phyloP scores from a whole-genome alignment of 2,888 invertebrate genomes.

The Cactoblastis cactorum region DNA sequence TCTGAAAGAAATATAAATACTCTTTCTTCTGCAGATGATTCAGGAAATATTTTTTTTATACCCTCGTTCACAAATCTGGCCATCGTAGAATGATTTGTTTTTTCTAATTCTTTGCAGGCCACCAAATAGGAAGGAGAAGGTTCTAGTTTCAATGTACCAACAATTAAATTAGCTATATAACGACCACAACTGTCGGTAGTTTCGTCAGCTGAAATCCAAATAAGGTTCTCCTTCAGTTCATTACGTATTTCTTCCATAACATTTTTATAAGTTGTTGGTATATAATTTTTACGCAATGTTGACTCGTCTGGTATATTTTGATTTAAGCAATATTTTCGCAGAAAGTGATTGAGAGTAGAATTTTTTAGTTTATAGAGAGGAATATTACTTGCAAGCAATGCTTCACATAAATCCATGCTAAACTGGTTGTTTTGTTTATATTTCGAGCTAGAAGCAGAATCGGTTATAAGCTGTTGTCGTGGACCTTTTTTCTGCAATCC shows the following conservation, averaged over 20 bases:
- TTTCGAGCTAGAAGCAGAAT: background rate
- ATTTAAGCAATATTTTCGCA: constrained; percentile 8
- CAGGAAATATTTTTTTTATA: too few relatives aligned
- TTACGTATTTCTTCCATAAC: constrained; percentile 11
- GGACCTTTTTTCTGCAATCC: background rate
- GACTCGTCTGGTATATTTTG: constrained; percentile 15
- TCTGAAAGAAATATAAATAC: too few relatives aligned
- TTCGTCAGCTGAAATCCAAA: constrained; percentile 20
- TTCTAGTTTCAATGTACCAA: constrained; percentile 13
- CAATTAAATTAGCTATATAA: constrained; percentile 17
- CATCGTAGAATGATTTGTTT: constrained; percentile 16
- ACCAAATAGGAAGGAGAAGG: constrained; percentile 18
- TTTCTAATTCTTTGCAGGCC: constrained; percentile 16
- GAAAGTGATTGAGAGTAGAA: background rate
- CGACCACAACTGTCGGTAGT: constrained; percentile 16
- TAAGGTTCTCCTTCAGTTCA: constrained; percentile 12
- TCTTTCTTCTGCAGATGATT: too few relatives aligned
- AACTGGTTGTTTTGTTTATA: background rate
- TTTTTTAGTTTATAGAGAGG: constrained; percentile 3
- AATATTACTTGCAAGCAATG: constrained; percentile 17
- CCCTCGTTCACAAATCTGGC: constrained; percentile 10
- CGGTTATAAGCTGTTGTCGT: background rate
- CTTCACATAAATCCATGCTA: background rate
- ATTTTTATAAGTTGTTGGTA: constrained; percentile 14
- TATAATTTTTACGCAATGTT: constrained; percentile 17